Percentiles rank a stretch among this genome's conserved stretches.
Conservation (phyloP, 1,140 invertebrate species). For the Orchestia grillus region DNA sequence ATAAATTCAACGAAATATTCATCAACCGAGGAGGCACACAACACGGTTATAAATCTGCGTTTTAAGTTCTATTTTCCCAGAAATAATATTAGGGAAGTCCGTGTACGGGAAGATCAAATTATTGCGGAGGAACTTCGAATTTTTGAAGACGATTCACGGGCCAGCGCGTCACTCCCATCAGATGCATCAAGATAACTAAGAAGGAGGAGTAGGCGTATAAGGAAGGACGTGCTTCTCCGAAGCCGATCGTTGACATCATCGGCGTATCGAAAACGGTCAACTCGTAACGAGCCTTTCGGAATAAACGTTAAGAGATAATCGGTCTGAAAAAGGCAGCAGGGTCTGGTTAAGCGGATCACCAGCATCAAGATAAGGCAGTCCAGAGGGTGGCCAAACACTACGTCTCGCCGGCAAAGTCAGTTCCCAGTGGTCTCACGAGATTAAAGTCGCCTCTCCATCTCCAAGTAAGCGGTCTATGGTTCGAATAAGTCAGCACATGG, state of each 20-base stretch:
- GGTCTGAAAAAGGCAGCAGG: not conserved
- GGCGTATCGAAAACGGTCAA: not conserved
- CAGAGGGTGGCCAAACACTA: not conserved
- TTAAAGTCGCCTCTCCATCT: not conserved
- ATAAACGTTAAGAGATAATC: conserved; percentile 27
- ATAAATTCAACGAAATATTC: not conserved
- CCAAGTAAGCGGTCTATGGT: no score
- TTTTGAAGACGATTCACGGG: not conserved
- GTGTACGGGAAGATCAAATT: not conserved
- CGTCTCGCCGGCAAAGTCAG: not conserved
- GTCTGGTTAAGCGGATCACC: conserved; percentile 11
- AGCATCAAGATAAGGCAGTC: not conserved
- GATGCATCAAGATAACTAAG: not conserved
- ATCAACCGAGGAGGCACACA: not conserved
- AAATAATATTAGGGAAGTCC: not conserved
- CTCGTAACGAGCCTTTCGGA: not conserved
- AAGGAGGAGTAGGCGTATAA: not conserved
- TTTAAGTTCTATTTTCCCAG: not conserved
- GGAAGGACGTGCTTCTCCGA: not conserved
- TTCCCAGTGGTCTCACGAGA: not conserved
- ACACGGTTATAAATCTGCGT: not conserved
- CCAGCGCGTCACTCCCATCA: not conserved
- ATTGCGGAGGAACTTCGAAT: not conserved
- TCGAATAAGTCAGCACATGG: not conserved
- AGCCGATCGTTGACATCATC: not conserved